Evolutionary conservation across 2,888 invertebrate genomes (phyloP).

Genomic region (Meiosimyza decipiens): DNA sequence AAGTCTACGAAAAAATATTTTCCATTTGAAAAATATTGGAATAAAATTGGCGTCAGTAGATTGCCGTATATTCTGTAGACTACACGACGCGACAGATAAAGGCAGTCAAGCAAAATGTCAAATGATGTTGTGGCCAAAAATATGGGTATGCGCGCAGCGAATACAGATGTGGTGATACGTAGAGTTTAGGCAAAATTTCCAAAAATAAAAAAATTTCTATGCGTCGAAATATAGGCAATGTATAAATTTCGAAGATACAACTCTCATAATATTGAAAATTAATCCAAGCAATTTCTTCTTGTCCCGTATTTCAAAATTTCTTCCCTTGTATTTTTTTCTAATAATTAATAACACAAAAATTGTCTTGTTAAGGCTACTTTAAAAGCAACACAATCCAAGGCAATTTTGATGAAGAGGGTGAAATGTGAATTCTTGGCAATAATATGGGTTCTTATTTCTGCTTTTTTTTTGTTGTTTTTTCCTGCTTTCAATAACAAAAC

Average conservation of each 20-base stretch:
- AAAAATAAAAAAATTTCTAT: neutral
- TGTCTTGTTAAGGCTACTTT: no score
- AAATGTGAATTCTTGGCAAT: slow-evolving; percentile 42
- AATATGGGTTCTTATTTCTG: neutral
- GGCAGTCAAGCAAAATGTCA: slow-evolving; percentile 1
- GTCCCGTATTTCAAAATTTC: no score
- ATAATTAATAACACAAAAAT: no score
- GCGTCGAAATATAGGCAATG: neutral
- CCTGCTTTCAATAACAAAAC: neutral
- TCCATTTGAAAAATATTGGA: slow-evolving; percentile 26
- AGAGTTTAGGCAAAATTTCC: neutral
- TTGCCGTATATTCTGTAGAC: neutral
- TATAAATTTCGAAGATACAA: no score
- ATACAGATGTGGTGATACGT: neutral
- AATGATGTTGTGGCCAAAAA: neutral
- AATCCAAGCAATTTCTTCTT: no score
- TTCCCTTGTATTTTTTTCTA: no score
- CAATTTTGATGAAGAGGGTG: neutral
- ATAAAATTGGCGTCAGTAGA: slow-evolving; percentile 62
- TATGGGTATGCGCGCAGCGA: neutral
- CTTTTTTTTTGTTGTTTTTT: neutral
- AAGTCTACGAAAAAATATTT: slow-evolving; percentile 52
- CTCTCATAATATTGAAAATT: no score
- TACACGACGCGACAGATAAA: neutral
- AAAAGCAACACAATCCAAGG: no score